These are phyloP conservation scores for Bombyx mori DNA, from an alignment of 1,140 invertebrate species.

Conservation along the genomic window DNA sequence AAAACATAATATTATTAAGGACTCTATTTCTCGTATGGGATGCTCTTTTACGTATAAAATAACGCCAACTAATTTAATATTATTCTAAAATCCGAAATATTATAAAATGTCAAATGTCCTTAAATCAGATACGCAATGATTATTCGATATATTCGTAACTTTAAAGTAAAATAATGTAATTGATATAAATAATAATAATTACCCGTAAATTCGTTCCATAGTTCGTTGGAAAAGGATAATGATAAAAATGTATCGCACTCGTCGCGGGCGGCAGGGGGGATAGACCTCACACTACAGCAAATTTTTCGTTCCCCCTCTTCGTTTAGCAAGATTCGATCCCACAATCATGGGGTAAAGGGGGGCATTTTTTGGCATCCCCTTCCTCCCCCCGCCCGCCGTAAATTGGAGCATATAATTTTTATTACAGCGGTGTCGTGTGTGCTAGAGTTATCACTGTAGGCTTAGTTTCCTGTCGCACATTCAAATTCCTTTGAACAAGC, in stretches of 20 bases:
- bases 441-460: slow-evolving; percentile 40
- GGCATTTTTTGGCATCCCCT: slow-evolving; percentile 46
- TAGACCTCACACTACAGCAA: slow-evolving; percentile 33
- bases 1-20: too few relatives aligned
- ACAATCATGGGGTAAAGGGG: slow-evolving; percentile 54
- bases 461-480: too few relatives aligned
- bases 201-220: slow-evolving; percentile 51
- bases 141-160: too few relatives aligned
- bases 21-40: too few relatives aligned
- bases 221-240: slow-evolving; percentile 60
- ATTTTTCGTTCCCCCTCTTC: slow-evolving; percentile 52
- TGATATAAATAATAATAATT: slow-evolving; percentile 56
- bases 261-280: slow-evolving; percentile 21
- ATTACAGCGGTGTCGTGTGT: slow-evolving; percentile 63
- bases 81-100: too few relatives aligned
- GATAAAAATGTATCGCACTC: slow-evolving; percentile 61
- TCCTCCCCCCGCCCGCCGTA: slow-evolving; percentile 42
- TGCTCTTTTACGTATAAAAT: too few relatives aligned
- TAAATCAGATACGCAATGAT: too few relatives aligned
- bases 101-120: too few relatives aligned
- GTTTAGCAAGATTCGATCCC: slow-evolving; percentile 69
- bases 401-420: slow-evolving; percentile 72
- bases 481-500: too few relatives aligned
- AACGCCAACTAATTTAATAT: too few relatives aligned
- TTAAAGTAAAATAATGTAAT: too few relatives aligned